These are phyloP conservation scores for Phenganax marumi DNA, from an alignment of 92 coral and sea anemone species.

Conservation along the genomic window DNA sequence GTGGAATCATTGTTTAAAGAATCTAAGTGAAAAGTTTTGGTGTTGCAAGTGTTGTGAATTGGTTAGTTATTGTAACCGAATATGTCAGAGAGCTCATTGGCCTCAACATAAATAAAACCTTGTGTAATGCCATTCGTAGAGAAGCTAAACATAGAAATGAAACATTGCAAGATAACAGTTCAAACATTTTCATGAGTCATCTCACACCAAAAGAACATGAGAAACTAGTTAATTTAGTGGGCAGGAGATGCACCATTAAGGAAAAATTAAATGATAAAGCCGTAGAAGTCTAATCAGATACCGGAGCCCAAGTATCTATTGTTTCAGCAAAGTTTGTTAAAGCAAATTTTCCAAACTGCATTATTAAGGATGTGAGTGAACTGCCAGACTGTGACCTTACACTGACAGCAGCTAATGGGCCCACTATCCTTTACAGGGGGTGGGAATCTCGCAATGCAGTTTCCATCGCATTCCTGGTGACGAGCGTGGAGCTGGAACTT, in stretches of 20 bases:
- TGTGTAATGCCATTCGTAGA: slow-evolving; percentile 35
- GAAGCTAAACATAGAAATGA: slow-evolving; percentile 24
- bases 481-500: neutral
- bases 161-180: neutral
- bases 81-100: slow-evolving; percentile 42
- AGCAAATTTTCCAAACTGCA: slow-evolving; percentile 49
- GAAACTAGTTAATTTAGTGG: too few relatives aligned
- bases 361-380: slow-evolving; percentile 41
- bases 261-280: slow-evolving; percentile 3
- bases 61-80: slow-evolving; percentile 2
- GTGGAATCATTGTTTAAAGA: slow-evolving; percentile 39
- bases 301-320: slow-evolving; percentile 67
- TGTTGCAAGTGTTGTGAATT: slow-evolving; percentile 25
- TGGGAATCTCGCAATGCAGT: slow-evolving; percentile 41
- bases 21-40: slow-evolving; percentile 45
- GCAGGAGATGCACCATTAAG: slow-evolving; percentile 54
- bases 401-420: slow-evolving; percentile 57
- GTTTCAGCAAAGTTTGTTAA: slow-evolving; percentile 51
- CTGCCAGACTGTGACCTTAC: slow-evolving; percentile 42
- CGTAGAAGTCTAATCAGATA: slow-evolving; percentile 62
- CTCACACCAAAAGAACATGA: too few relatives aligned
- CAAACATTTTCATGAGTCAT: too few relatives aligned
- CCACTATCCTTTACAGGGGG: slow-evolving; percentile 46
- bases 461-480: slow-evolving; percentile 50
- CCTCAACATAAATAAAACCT: slow-evolving; percentile 34